phyloP scores from a whole-genome alignment of 1,140 invertebrate species.

The Mizuhopecten yessoensis region DNA sequence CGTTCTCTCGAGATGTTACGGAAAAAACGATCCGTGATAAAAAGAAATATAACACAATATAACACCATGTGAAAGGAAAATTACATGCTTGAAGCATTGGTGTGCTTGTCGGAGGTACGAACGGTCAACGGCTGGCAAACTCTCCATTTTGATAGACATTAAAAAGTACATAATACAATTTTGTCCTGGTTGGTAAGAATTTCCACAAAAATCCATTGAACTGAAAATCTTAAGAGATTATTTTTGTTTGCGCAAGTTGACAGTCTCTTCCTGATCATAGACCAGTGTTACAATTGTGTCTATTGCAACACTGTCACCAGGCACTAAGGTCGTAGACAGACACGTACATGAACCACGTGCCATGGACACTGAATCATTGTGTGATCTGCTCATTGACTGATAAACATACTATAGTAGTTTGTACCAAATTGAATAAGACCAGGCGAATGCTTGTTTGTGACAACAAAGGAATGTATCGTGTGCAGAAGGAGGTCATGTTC shows the following conservation, averaged over 20 bases:
- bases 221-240: too few relatives aligned
- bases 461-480: too few relatives aligned
- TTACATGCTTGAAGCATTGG: background rate
- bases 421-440: too few relatives aligned
- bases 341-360: too few relatives aligned
- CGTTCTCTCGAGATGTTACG: background rate
- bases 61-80: background rate
- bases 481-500: too few relatives aligned
- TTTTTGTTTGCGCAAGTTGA: too few relatives aligned
- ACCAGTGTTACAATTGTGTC: background rate
- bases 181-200: background rate
- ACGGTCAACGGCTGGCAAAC: background rate
- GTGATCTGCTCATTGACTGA: too few relatives aligned
- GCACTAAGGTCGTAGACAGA: background rate
- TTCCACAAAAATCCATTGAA: background rate
- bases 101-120: background rate
- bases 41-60: too few relatives aligned
- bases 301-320: background rate
- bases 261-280: background rate
- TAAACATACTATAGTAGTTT: too few relatives aligned
- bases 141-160: background rate
- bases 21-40: too few relatives aligned
- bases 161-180: background rate
- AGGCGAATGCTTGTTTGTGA: too few relatives aligned
- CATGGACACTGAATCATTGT: too few relatives aligned